A percentile compares a stretch with the other conserved stretches of the same genome.
Evolutionary conservation across 1,140 invertebrate genomes (phyloP).

Genomic region (Drosophila sulfurigaster): DNA sequence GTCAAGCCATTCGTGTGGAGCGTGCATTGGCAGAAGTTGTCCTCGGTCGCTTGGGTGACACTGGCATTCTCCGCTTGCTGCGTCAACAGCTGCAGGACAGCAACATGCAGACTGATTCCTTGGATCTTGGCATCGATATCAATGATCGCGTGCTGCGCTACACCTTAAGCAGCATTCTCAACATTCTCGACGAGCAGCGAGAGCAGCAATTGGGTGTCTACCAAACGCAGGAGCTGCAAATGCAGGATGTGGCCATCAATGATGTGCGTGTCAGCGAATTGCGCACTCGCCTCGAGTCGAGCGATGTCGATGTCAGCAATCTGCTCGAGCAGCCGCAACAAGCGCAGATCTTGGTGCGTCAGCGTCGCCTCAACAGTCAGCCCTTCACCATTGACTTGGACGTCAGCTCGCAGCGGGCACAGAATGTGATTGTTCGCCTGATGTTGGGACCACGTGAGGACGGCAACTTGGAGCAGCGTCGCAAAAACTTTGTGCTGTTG

Average conservation of each 20-base stretch:
- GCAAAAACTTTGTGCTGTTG: constrained; percentile 88
- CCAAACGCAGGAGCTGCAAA: constrained; percentile 86
- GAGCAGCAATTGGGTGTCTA: constrained; percentile 86
- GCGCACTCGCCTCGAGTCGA: constrained; percentile 66
- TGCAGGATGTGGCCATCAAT: constrained; percentile 87
- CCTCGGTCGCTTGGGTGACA: constrained; percentile 55
- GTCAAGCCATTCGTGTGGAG: constrained; percentile 45
- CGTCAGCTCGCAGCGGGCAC: constrained; percentile 85
- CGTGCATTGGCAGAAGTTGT: constrained; percentile 53
- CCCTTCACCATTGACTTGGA: constrained; percentile 87
- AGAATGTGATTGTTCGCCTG: constrained; percentile 85
- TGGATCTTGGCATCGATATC: constrained; percentile 67
- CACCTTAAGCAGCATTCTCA: constrained; percentile 87
- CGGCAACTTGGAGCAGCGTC: constrained; percentile 86
- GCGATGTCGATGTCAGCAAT: constrained; percentile 67
- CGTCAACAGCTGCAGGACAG: constrained; percentile 52
- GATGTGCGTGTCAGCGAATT: constrained; percentile 86
- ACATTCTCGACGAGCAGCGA: constrained; percentile 86
- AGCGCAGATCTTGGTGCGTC: constrained; percentile 67
- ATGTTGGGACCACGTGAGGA: constrained; percentile 87
- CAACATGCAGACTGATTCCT: constrained; percentile 41
- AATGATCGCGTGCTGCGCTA: constrained; percentile 88
- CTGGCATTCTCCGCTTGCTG: constrained; percentile 55
- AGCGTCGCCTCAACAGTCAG: constrained; percentile 87
- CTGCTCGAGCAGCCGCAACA: constrained; percentile 79